Conservation (phyloP, 2,797 vertebrate species). For the Darevskia mixta region DNA sequence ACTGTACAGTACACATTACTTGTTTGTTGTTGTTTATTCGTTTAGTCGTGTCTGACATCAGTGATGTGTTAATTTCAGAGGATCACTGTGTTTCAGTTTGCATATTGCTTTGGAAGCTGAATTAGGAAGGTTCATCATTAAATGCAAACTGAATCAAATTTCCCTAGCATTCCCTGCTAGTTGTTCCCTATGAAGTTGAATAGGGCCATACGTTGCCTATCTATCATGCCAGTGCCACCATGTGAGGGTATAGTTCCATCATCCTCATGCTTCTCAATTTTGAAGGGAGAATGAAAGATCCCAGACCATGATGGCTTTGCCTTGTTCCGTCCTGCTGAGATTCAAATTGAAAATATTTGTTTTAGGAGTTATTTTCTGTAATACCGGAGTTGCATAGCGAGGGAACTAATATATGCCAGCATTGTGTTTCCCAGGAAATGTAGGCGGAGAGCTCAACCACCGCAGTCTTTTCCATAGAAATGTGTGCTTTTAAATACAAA, state of each 20-base stretch:
- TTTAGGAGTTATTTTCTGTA: slow-evolving; percentile 12
- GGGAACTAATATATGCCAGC: not conserved
- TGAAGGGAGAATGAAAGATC: not conserved
- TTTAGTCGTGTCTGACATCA: no score
- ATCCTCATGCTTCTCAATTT: not conserved
- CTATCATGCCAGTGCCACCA: not conserved
- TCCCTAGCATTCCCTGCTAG: no score
- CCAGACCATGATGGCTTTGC: not conserved
- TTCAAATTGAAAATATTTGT: slow-evolving; percentile 4
- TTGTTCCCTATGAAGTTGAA: not conserved
- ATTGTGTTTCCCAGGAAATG: not conserved
- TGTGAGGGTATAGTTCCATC: not conserved
- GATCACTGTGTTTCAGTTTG: no score
- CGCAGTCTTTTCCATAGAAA: not conserved
- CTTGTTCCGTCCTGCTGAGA: not conserved
- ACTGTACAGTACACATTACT: no score
- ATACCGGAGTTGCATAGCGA: not conserved
- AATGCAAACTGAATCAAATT: no score
- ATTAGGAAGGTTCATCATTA: no score
- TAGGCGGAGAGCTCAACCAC: not conserved
- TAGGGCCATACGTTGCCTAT: not conserved
- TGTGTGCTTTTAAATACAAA: not conserved
- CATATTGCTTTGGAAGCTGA: no score
- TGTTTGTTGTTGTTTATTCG: no score
- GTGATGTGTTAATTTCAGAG: no score